Evolutionary conservation across 2,888 invertebrate genomes (phyloP).

Genomic region (Scaptomyza tumidula): DNA sequence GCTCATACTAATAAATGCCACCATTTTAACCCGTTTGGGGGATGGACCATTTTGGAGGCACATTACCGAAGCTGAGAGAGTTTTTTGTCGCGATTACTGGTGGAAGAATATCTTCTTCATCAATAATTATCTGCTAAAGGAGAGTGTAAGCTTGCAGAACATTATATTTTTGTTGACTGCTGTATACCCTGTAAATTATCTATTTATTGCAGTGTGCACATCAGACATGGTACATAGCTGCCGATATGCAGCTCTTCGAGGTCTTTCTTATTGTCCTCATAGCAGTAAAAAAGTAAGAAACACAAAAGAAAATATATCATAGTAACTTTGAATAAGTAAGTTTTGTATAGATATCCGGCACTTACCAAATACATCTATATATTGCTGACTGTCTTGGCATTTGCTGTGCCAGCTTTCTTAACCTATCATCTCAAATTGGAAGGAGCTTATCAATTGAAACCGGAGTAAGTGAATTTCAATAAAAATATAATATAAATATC

Average conservation of each 20-base stretch:
- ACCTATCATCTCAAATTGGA: slow-evolving; percentile 74
- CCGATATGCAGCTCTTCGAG: slow-evolving; percentile 82
- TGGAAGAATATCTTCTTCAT: slow-evolving; percentile 84
- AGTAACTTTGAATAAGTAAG: not conserved
- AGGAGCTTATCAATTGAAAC: slow-evolving; percentile 72
- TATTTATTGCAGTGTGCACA: slow-evolving; percentile 75
- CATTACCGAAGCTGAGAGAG: slow-evolving; percentile 75
- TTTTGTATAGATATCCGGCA: slow-evolving; percentile 57
- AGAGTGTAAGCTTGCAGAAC: slow-evolving; percentile 66
- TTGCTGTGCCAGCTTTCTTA: slow-evolving; percentile 61
- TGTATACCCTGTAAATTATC: not conserved
- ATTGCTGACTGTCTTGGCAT: slow-evolving; percentile 30
- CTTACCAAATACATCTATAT: slow-evolving; percentile 46
- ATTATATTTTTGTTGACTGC: not conserved
- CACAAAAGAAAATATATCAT: not conserved
- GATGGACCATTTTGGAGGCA: slow-evolving; percentile 84
- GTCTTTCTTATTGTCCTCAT: slow-evolving; percentile 71
- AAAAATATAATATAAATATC: too few species aligned
- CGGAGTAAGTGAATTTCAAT: slow-evolving; percentile 72
- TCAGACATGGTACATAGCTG: slow-evolving; percentile 82
- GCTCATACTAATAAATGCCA: slow-evolving; percentile 75
- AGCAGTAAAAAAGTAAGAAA: slow-evolving; percentile 71
- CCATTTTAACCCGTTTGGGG: slow-evolving; percentile 82
- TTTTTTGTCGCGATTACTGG: slow-evolving; percentile 82
- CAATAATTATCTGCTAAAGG: slow-evolving; percentile 80